phyloP scores from a whole-genome alignment of 2,797 vertebrate genomes.

The Trachops cirrhosus region DNA sequence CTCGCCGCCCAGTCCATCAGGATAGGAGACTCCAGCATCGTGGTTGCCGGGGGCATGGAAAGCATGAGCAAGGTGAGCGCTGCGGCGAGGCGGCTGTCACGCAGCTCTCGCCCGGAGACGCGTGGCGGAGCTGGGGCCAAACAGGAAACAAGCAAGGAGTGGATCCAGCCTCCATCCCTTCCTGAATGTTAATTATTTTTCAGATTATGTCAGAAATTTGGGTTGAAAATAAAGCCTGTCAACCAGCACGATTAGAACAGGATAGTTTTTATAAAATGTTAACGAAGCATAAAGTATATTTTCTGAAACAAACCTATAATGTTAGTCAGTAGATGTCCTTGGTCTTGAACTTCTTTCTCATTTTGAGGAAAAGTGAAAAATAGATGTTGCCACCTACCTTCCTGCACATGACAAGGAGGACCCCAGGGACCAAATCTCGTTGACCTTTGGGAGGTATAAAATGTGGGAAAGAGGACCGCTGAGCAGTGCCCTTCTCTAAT shows the following conservation, averaged over 20 bases:
- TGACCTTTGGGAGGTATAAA: not conserved
- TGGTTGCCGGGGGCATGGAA: constrained; percentile 98
- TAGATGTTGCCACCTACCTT: not conserved
- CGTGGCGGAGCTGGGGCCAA: not conserved
- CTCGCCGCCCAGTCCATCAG: constrained; percentile 93
- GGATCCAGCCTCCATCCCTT: not conserved
- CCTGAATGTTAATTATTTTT: not conserved
- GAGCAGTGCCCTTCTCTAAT: not conserved
- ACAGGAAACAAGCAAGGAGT: not conserved
- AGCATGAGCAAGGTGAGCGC: constrained; percentile 94
- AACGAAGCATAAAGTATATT: not conserved
- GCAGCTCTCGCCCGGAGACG: not conserved
- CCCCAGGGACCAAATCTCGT: not conserved
- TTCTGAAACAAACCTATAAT: not conserved
- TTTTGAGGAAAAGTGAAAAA: not conserved
- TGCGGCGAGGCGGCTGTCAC: not conserved
- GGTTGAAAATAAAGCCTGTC: not conserved
- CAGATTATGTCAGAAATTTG: not conserved
- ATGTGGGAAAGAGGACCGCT: not conserved
- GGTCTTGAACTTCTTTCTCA: not conserved
- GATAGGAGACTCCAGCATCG: constrained; percentile 88
- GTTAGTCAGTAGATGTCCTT: not conserved
- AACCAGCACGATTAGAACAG: not conserved
- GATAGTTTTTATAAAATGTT: not conserved
- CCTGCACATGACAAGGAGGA: not conserved